These are phyloP conservation scores for Euspilapteryx auroguttella DNA, from an alignment of 2,888 invertebrate genomes.

Conservation along the genomic window DNA sequence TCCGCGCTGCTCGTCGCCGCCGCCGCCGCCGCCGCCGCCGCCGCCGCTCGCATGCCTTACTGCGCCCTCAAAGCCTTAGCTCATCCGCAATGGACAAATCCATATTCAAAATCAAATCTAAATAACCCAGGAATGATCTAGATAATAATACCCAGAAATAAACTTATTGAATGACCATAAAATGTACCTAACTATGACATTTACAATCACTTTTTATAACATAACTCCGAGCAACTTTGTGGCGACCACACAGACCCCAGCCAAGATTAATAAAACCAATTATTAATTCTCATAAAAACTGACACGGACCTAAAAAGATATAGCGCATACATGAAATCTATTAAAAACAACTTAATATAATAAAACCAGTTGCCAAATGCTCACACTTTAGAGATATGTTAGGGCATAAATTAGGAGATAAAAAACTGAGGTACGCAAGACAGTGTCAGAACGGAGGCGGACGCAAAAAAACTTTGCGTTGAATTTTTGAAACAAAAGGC, in stretches of 20 bases:
- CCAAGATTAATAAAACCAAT: slow-evolving; percentile 6
- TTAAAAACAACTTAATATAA: background rate
- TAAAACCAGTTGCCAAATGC: background rate
- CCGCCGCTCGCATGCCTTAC: no score
- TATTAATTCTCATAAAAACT: slow-evolving; percentile 9
- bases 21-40: no score
- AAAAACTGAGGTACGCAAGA: no score
- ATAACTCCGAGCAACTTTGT: slow-evolving; percentile 2
- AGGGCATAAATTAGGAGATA: background rate
- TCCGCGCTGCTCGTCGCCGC: no score
- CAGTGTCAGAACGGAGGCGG: background rate
- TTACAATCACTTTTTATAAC: background rate
- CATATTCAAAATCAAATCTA: no score
- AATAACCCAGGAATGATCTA: no score
- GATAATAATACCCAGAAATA: no score
- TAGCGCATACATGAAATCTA: background rate
- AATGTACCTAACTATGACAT: background rate
- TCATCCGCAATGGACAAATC: no score
- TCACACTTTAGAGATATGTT: background rate
- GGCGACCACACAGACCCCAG: slow-evolving; percentile 7
- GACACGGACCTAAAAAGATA: slow-evolving; percentile 8
- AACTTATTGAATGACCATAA: no score
- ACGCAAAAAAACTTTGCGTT: no score
- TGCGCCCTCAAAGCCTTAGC: no score
- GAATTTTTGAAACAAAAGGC: slow-evolving; percentile 12